A percentile compares a stretch with the other conserved stretches of the same genome.
Evolutionary conservation across 1,140 invertebrate species (phyloP).

Genomic region (Mamestra configurata): DNA sequence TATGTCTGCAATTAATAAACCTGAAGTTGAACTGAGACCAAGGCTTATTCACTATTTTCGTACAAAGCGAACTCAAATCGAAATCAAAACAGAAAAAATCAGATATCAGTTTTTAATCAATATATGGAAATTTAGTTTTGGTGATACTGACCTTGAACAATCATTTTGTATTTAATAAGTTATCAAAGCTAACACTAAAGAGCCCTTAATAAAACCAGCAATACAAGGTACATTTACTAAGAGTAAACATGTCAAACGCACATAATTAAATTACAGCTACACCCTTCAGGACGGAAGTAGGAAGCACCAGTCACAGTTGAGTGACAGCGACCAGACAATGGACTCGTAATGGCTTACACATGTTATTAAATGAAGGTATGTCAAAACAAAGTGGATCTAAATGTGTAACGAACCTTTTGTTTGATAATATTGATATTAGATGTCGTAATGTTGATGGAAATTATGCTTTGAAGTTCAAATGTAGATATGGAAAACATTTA

Average conservation of each 20-base stretch:
- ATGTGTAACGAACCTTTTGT: conserved; percentile 12
- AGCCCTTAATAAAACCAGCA: not conserved
- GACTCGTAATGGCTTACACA: conserved; percentile 5
- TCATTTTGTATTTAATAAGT: too few relatives aligned
- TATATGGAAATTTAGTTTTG: too few relatives aligned
- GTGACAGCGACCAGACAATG: conserved; percentile 29
- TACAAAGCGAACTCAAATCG: too few relatives aligned
- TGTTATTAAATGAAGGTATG: conserved; percentile 32
- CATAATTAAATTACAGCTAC: conserved; percentile 29
- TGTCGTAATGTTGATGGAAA: not conserved
- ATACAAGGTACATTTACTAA: not conserved
- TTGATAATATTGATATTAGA: not conserved
- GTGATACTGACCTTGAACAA: too few relatives aligned
- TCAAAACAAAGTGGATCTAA: conserved; percentile 18
- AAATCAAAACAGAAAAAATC: too few relatives aligned
- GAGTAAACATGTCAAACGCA: conserved; percentile 1
- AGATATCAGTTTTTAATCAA: too few relatives aligned
- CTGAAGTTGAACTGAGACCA: not conserved
- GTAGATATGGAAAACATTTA: not conserved
- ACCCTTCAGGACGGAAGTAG: conserved; percentile 29
- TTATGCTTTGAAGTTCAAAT: not conserved
- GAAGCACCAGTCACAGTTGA: conserved; percentile 20
- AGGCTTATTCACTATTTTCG: too few relatives aligned
- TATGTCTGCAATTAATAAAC: not conserved
- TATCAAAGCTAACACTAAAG: too few relatives aligned